These are phyloP conservation scores for Micrastur ruficollis DNA, from an alignment of 2,797 vertebrate genomes.

Conservation along the genomic window DNA sequence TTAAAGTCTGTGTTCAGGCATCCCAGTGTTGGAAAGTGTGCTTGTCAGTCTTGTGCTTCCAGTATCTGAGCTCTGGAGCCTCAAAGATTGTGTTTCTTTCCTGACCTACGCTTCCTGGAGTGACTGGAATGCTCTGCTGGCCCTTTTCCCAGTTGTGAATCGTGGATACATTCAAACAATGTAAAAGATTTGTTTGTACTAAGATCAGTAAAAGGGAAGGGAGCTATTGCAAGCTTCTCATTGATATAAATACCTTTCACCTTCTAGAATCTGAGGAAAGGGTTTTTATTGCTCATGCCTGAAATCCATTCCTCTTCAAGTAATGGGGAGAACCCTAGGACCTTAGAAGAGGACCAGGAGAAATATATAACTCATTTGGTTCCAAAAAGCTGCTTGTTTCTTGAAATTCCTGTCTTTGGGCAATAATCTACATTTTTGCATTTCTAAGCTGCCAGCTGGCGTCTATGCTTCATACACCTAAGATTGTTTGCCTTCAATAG, in stretches of 20 bases:
- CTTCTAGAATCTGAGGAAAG: not conserved
- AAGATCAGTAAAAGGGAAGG: not conserved
- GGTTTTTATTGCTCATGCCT: not conserved
- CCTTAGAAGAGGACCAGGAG: not conserved
- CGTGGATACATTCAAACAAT: not conserved
- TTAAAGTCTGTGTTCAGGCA: not conserved
- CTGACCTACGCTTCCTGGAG: not conserved
- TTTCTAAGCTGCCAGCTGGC: not conserved
- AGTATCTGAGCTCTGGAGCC: not conserved
- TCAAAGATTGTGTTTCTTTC: not conserved
- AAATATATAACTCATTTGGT: not conserved
- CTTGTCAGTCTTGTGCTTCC: not conserved
- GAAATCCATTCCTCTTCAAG: not conserved
- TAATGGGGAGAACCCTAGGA: rapidly evolving
- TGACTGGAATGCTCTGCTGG: not conserved
- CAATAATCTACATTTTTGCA: not conserved
- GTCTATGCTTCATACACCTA: rapidly evolving
- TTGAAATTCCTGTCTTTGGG: not conserved
- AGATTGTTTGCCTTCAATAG: not conserved
- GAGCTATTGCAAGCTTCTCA: not conserved
- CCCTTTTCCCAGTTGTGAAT: not conserved
- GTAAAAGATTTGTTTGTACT: not conserved
- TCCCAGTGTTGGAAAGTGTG: not conserved
- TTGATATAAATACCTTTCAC: not conserved
- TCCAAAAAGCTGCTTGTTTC: not conserved